Base-by-base conservation (phyloP, 2,888 invertebrate species). In the Tachystola acroxantha region DNA sequence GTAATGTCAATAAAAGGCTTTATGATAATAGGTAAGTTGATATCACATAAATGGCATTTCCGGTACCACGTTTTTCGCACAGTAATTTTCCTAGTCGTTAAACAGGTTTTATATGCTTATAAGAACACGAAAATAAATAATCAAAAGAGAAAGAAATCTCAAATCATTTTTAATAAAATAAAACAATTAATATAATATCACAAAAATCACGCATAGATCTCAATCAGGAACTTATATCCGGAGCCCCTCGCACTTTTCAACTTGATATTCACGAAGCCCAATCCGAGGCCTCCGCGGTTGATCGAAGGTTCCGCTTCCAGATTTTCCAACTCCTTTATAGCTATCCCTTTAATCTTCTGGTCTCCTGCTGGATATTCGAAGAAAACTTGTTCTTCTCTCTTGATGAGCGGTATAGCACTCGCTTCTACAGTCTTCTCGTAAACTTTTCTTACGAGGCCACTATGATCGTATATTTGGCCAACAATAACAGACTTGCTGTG, bases 181-280 rank as follows among this genome's bases (percentile, higher is more conserved):
- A n/a, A 16, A 16, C 10, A 28, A 27, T 28, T 5, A 28, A 10
- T 30, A 4, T 30, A 24, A 16, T 5, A 32, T 37, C 24, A 10
- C 26, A 36, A 16, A 38, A 25, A 42, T 73, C 45, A 86, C 39
- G 78, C 88, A 45, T 72, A 88, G 14, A 88, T 71, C 51, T 78
- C 79, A 9, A 88, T 64, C 0, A 62, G 41, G 45, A 50, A 87
- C 30, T 64, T 76, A 12, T 66, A 72, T 0, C 86, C 82, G 0
- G 79, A 74, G 0, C 81, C 76, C 0, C 84, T 46, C 41, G 77
- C 79, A 34, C 88, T 85, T 42, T 82, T 85, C 50, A 88, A 37
- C 31, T 85, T 82, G 1, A 88, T 69, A 9, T 75, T 70, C 1
- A 68, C 87, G 31, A 59, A 75, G 12, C 64, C 58, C 39, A 79